Conservation (phyloP, 2,888 invertebrate species). For the Orthosia gothica region DNA sequence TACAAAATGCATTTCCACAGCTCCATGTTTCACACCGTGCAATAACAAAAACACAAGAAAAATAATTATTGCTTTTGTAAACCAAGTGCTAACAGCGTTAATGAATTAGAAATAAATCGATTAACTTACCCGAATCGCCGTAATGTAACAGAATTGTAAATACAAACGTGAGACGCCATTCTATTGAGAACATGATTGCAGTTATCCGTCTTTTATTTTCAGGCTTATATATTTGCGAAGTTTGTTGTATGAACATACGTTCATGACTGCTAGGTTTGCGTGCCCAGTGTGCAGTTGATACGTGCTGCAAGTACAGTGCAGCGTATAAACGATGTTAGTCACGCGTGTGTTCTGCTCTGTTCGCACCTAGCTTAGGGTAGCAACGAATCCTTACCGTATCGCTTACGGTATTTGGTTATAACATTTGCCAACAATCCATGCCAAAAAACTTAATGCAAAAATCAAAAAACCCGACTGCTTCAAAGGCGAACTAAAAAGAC, state of each 20-base stretch:
- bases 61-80: constrained; percentile 19
- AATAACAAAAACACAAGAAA: constrained; percentile 19
- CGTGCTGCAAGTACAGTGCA: constrained; percentile 50
- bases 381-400: constrained; percentile 43
- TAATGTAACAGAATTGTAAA: constrained; percentile 55
- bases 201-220: constrained; percentile 54
- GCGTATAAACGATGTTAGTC: constrained; percentile 68
- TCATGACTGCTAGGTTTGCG: constrained; percentile 62
- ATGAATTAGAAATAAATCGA: constrained; percentile 64
- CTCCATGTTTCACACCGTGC: constrained; percentile 8
- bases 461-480: too few species aligned
- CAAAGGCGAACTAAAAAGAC: too few species aligned
- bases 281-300: constrained; percentile 40
- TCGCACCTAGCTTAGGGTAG: constrained; percentile 54
- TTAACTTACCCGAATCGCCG: constrained; percentile 63
- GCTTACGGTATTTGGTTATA: constrained; percentile 19
- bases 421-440: constrained; percentile 12
- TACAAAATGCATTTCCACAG: background rate
- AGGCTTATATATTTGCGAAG: constrained; percentile 53
- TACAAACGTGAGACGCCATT: constrained; percentile 41
- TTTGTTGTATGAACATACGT: constrained; percentile 58
- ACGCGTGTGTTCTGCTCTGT: constrained; percentile 61
- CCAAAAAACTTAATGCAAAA: too few species aligned
- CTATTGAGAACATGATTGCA: constrained; percentile 58
- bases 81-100: constrained; percentile 31